Evolutionary conservation across 1,140 invertebrate genomes (phyloP), one percentile per base, ranked within the genome.

Genomic region (Drosophila watanabei): DNA sequence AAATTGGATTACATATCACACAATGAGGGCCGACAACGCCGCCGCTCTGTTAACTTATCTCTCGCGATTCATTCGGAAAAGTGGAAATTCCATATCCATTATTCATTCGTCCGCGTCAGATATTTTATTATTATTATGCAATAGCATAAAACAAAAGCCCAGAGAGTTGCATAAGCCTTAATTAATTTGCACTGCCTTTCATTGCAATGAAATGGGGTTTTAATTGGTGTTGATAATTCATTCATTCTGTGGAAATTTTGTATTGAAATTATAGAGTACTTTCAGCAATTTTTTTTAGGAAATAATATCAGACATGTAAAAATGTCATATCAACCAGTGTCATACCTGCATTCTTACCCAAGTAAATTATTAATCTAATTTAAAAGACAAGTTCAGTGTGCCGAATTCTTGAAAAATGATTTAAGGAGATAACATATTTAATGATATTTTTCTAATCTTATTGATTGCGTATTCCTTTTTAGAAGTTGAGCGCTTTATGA

Each of bases 1-100:
- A 78, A 79, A 79, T 62, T 78, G 76, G 58, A 78, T 78, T 79
- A 79, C 57, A 79, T 54, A 77, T 52, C 24, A 35, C 62, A 56
- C 62, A 56, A 57, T 20, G 11, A 39, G 37, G 24, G 49, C 54
- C 54, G 20, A 76, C 61, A 46, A 20, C 18, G 33, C 54, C 18
- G 33, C 54, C 35, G 33, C 54, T 57, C 54, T 43, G 54, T 51
- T 49, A 41, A 39, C 45, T 57, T 72, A 58, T 70, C 51, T 70
- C 43, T 49, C 30, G 68, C 37, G 56, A 60, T 73, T 73, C 70
- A 73, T 72, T 72, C 59, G 32, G 54, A 72, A 72, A 71, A 68
- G 49, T 45, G 33, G 10, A 56, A 73, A 73, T 61, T 72, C 30
- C 70, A 14, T 39, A 35, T 32, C 35, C 30, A 72, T 59, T 59